Evolutionary conservation across 2,113 vertebrate genomes (phyloP).

Genomic region (Semnornis frantzii): DNA sequence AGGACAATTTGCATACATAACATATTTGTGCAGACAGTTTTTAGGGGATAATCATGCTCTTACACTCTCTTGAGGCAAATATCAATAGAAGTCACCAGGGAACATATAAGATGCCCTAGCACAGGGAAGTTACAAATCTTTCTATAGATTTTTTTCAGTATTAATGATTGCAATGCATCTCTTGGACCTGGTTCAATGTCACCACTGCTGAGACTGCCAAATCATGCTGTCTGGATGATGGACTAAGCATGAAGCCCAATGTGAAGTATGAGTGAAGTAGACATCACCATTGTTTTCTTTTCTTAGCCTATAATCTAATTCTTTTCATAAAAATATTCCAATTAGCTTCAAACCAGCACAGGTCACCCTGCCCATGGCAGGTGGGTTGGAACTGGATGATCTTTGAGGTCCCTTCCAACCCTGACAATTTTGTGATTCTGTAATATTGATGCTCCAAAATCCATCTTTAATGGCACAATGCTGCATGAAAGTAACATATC

Average conservation of each 20-base stretch:
- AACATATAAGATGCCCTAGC: neutral
- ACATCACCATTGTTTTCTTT: too few relatives aligned
- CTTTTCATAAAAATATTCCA: too few relatives aligned
- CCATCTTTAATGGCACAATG: rapidly evolving
- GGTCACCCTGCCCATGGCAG: too few relatives aligned
- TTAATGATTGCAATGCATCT: neutral
- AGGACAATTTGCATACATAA: neutral
- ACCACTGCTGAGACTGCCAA: neutral
- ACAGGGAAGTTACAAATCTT: neutral
- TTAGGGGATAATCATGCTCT: neutral
- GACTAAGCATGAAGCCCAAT: neutral
- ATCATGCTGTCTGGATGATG: neutral
- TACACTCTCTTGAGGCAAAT: neutral
- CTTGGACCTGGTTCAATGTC: neutral
- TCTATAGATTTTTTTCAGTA: neutral
- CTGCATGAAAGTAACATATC: neutral
- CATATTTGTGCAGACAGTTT: neutral
- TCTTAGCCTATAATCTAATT: too few relatives aligned
- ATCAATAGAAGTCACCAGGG: neutral
- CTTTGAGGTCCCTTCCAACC: too few relatives aligned
- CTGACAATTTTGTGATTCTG: too few relatives aligned
- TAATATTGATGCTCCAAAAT: neutral
- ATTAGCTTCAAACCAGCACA: too few relatives aligned
- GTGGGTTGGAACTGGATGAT: too few relatives aligned
- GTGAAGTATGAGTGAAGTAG: too few relatives aligned